Evolutionary conservation across 2,888 invertebrate genomes (phyloP).

Genomic region (Agonopterix alstromeriana): DNA sequence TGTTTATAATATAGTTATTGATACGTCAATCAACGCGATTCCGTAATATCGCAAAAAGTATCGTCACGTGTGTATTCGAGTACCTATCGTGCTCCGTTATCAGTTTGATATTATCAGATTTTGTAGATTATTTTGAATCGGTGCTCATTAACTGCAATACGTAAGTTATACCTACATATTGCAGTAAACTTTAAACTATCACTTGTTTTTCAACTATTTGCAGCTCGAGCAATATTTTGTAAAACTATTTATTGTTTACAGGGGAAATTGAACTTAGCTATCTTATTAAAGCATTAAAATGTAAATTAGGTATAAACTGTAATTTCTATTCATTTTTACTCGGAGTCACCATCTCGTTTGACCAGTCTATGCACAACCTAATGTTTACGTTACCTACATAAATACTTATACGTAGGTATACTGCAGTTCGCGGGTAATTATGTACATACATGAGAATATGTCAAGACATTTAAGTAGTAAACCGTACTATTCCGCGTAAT

Average conservation of each 20-base stretch:
- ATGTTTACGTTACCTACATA: conserved; percentile 2
- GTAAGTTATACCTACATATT: neutral
- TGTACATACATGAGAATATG: too few species aligned
- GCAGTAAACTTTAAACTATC: neutral
- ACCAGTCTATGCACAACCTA: conserved; percentile 6
- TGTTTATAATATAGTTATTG: too few species aligned
- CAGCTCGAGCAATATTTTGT: too few species aligned
- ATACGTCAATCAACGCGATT: too few species aligned
- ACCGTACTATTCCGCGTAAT: too few species aligned
- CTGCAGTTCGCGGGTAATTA: neutral
- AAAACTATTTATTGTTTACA: neutral
- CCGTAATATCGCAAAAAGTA: too few species aligned
- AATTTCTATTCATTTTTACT: conserved; percentile 22
- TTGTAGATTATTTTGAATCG: too few species aligned
- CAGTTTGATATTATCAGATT: too few species aligned
- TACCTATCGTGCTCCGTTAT: too few species aligned
- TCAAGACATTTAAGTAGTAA: too few species aligned
- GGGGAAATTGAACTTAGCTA: neutral
- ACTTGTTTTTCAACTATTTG: neutral
- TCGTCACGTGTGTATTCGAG: too few species aligned
- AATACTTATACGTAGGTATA: neutral
- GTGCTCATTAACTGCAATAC: too few species aligned
- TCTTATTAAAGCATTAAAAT: conserved; percentile 2
- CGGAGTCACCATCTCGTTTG: conserved; percentile 7
- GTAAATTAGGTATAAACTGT: conserved; percentile 14